phyloP scores from a whole-genome alignment of 2,888 invertebrate genomes.

The Ligdia adustata region DNA sequence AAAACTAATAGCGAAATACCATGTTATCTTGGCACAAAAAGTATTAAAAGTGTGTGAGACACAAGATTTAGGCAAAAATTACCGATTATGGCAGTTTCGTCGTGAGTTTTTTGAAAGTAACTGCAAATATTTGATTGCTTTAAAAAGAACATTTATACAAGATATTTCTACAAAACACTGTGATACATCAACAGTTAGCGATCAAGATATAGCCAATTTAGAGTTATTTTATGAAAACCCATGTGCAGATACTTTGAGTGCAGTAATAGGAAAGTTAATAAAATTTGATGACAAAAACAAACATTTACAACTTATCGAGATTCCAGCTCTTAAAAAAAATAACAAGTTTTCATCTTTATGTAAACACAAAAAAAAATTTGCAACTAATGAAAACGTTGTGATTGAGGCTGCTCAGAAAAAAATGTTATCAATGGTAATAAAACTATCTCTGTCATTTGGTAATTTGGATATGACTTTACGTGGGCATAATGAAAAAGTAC shows the following conservation, averaged over 20 bases:
- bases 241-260: too few relatives aligned
- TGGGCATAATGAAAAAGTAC: conserved; percentile 23
- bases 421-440: conserved; percentile 36
- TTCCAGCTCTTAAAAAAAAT: conserved; percentile 27
- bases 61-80: conserved; percentile 10
- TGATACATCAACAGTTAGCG: conserved; percentile 29
- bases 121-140: conserved; percentile 30
- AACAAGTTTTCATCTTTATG: conserved; percentile 26
- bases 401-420: conserved; percentile 37
- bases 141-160: conserved; percentile 40
- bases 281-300: conserved; percentile 27
- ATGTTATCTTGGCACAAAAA: conserved; percentile 43
- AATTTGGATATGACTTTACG: conserved; percentile 42
- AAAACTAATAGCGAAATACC: conserved; percentile 45
- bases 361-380: conserved; percentile 36
- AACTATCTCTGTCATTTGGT: conserved; percentile 44
- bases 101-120: conserved; percentile 42
- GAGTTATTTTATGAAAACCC: too few relatives aligned
- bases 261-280: conserved; percentile 41
- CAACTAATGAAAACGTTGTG: conserved; percentile 30
- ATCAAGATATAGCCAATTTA: conserved; percentile 31
- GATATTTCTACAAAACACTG: conserved; percentile 36
- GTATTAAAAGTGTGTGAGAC: conserved; percentile 40
- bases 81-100: conserved; percentile 38
- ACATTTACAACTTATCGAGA: conserved; percentile 29